Conservation (phyloP, 2,113 vertebrate genomes). For the Danionella cerebrum region DNA sequence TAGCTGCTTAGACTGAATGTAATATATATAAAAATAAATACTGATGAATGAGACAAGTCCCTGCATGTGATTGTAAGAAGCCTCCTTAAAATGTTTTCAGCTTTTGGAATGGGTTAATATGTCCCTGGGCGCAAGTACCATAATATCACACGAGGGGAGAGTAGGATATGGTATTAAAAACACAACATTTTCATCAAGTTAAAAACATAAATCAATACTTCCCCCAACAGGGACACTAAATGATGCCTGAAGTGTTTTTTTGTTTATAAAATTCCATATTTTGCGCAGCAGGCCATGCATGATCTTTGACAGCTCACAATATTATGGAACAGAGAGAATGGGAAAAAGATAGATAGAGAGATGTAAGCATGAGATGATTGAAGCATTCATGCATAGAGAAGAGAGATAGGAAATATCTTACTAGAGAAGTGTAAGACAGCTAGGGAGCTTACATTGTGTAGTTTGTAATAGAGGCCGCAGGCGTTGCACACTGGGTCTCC, state of each 20-base stretch:
- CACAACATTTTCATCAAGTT: too few species aligned
- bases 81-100: background rate
- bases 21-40: constrained; percentile 24
- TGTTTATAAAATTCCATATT: too few species aligned
- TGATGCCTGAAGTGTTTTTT: too few species aligned
- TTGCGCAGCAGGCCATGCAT: too few species aligned
- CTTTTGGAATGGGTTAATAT: background rate
- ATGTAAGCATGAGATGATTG: constrained; percentile 7
- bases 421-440: constrained; percentile 43
- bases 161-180: too few species aligned
- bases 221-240: too few species aligned
- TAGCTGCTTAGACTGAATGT: background rate
- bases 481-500: constrained; percentile 97
- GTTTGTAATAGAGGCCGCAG: constrained; percentile 97
- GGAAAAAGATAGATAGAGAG: background rate
- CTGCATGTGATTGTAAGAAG: background rate
- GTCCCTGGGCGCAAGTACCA: background rate
- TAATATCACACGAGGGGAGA: background rate
- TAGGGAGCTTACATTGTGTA: constrained; percentile 94
- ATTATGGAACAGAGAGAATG: background rate
- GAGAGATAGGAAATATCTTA: constrained; percentile 37
- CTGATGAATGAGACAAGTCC: background rate
- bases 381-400: constrained; percentile 21
- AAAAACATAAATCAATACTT: too few species aligned
- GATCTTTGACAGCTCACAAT: background rate